Evolutionary conservation across 1,140 invertebrate species (phyloP).

Genomic region (Medauroidea extradentata): DNA sequence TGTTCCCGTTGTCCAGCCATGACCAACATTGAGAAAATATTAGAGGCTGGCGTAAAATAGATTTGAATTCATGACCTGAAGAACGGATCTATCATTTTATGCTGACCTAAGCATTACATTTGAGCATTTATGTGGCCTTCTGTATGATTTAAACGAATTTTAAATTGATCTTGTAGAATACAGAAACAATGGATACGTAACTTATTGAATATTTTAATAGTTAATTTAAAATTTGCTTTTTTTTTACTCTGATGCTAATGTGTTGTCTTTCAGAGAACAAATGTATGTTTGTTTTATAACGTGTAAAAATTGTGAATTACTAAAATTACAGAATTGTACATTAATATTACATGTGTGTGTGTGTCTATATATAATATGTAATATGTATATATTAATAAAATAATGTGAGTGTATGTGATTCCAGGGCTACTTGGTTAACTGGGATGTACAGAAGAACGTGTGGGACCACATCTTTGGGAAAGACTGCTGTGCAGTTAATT

Average conservation of each 20-base stretch:
- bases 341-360: too few species aligned
- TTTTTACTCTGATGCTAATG: not conserved
- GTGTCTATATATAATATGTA: too few species aligned
- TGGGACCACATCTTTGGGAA: conserved; percentile 96
- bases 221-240: not conserved
- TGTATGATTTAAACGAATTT: not conserved
- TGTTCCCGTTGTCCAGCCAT: too few species aligned
- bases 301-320: not conserved
- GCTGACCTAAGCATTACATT: not conserved
- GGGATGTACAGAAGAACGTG: conserved; percentile 92
- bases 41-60: not conserved
- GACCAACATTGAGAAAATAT: too few species aligned
- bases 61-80: not conserved
- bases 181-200: not conserved
- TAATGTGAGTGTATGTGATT: too few species aligned
- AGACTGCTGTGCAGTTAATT: conserved; percentile 74
- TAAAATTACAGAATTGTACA: too few species aligned
- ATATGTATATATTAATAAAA: too few species aligned
- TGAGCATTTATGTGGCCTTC: not conserved
- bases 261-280: not conserved
- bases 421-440: conserved; percentile 87
- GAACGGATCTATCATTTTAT: not conserved
- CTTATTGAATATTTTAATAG: not conserved
- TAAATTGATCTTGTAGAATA: not conserved
- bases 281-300: not conserved